These are phyloP conservation scores for Aleiodes testaceus DNA, from an alignment of 2,888 invertebrate species.

Conservation along the genomic window DNA sequence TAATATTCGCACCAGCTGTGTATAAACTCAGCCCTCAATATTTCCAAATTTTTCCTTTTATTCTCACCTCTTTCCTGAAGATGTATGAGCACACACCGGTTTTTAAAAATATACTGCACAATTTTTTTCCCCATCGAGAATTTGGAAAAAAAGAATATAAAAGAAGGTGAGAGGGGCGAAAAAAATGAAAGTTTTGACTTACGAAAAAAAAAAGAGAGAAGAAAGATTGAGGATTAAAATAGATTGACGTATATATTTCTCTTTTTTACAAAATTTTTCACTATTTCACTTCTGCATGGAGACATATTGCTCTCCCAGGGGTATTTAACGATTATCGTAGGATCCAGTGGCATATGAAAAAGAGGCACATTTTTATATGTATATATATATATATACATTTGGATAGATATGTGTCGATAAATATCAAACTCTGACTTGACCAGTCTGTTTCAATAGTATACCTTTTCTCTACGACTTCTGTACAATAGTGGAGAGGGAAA, in stretches of 20 bases:
- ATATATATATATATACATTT: conserved; percentile 13
- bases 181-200: not conserved
- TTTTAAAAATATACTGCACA: not conserved
- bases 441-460: conserved; percentile 25
- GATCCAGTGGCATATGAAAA: conserved; percentile 15
- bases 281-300: conserved; percentile 7
- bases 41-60: conserved; percentile 25
- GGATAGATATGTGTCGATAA: conserved; percentile 35
- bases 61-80: conserved; percentile 39
- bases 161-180: conserved; percentile 14
- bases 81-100: conserved; percentile 24
- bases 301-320: conserved; percentile 17
- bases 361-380: conserved; percentile 19
- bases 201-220: not conserved
- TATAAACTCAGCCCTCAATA: conserved; percentile 39
- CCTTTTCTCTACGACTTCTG: not conserved
- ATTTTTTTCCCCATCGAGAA: conserved; percentile 30
- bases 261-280: not conserved
- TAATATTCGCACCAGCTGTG: conserved; percentile 68
- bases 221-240: conserved; percentile 6
- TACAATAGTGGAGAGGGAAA: conserved; percentile 12
- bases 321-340: conserved; percentile 29
- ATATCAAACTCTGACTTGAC: conserved; percentile 39
- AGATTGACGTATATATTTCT: conserved; percentile 9
- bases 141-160: not conserved